Base-by-base conservation (phyloP, 2,888 invertebrate species). In the Hesperia comma region DNA sequence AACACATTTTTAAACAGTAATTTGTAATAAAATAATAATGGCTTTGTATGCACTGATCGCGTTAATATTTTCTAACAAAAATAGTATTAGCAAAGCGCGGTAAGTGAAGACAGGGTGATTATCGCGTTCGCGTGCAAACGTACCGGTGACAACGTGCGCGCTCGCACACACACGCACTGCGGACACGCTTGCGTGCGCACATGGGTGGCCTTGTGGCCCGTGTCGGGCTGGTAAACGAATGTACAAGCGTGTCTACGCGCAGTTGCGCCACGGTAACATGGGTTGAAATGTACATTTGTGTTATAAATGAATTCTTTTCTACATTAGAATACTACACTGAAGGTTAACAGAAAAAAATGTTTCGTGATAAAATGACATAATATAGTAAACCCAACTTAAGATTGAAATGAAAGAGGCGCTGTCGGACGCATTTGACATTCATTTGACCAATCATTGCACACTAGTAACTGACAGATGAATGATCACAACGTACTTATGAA, bases 81-180 rank as follows among this genome's bases (percentile, higher is more conserved):
- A 46, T 55, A 4, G 21, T 10, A 53, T 49, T 46, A 19, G 40
- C 58, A 55, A 58, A 49, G 6, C 56, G 43, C 40, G 70, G 71
- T 70, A 69, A 70, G 73, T 71, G 43, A 70, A 74, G 73, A 69
- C 74, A 70, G 73, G 70, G 75, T 74, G 74, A 72, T 63, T 53
- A 61, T 62, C 67, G 68, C 61, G 64, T 66, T 43, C 19, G 69
- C 69, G 63, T 67, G 67, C 66, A 56, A 61, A 56, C 55, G 63
- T 33, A 46, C 58, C 57, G 19, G 62, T 62, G 58, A 26, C 56
- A 21, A 49, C 41, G 41, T 41, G 21, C 10, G 62, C 41, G 41
- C 43, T 12, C 54, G 43, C 43, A 43, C 15, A 21, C 32, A 46
- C 33, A 51, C 21, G 37, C 10, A 37, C 21, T 17, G 26, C 43